These are phyloP conservation scores for Actias luna DNA, from an alignment of 2,888 invertebrate genomes.

Conservation along the genomic window DNA sequence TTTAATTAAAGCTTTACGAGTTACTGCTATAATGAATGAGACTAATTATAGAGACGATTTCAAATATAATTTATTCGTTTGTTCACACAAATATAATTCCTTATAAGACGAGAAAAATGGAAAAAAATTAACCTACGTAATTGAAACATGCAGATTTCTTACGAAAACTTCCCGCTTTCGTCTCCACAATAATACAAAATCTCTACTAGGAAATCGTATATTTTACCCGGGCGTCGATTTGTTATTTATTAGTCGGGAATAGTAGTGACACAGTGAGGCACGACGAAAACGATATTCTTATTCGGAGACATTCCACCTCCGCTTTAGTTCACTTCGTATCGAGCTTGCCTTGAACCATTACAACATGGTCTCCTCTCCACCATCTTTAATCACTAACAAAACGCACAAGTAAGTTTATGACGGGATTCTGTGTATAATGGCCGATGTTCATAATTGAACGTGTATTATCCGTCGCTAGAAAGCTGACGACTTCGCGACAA, in stretches of 20 bases:
- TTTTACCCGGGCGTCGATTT: slow-evolving; percentile 79
- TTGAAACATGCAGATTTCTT: slow-evolving; percentile 54
- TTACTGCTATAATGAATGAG: slow-evolving; percentile 61
- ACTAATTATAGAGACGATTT: slow-evolving; percentile 57
- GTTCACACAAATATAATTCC: slow-evolving; percentile 37
- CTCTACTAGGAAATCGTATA: slow-evolving; percentile 70
- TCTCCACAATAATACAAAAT: slow-evolving; percentile 58
- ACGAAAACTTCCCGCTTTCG: slow-evolving; percentile 51
- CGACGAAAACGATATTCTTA: slow-evolving; percentile 76
- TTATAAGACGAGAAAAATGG: slow-evolving; percentile 33
- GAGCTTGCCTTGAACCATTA: slow-evolving; percentile 52
- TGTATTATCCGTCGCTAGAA: slow-evolving; percentile 69
- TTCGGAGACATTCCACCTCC: slow-evolving; percentile 73
- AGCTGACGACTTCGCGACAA: slow-evolving; percentile 63
- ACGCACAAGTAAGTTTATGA: slow-evolving; percentile 39
- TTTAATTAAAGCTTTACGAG: slow-evolving; percentile 78
- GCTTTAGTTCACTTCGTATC: slow-evolving; percentile 63
- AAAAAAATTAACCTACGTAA: slow-evolving; percentile 38
- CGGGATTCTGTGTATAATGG: slow-evolving; percentile 51
- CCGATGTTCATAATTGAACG: slow-evolving; percentile 51
- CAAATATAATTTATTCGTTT: slow-evolving; percentile 51
- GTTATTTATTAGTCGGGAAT: slow-evolving; percentile 80
- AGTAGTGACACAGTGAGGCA: slow-evolving; percentile 74
- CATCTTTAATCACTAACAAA: slow-evolving; percentile 2
- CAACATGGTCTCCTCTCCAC: slow-evolving; percentile 48